A percentile compares a stretch with the other conserved stretches of the same genome.
phyloP scores from a whole-genome alignment of 2,888 invertebrate genomes.

The Sicus ferrugineus region DNA sequence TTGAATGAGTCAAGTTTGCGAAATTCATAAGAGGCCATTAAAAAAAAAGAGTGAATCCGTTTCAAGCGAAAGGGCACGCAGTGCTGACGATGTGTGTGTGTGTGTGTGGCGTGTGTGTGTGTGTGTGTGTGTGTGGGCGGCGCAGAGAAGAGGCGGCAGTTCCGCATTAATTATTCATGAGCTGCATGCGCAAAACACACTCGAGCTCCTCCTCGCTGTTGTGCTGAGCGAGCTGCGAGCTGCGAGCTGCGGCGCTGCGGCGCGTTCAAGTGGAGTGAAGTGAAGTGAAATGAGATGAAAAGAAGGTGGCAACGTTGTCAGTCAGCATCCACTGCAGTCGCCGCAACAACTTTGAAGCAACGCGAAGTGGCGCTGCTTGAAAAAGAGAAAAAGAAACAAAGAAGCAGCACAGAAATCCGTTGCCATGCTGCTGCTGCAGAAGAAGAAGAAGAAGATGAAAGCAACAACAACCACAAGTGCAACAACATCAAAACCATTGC shows the following conservation, averaged over 20 bases:
- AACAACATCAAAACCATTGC: neutral
- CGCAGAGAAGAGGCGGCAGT: neutral
- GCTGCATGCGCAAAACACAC: neutral
- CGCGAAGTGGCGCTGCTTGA: neutral
- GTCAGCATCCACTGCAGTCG: neutral
- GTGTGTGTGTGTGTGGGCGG: neutral
- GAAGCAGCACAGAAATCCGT: neutral
- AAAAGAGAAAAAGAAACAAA: neutral
- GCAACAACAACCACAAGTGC: neutral
- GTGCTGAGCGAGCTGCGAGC: neutral
- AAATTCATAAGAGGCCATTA: neutral
- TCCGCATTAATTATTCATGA: constrained; percentile 15
- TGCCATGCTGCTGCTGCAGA: neutral
- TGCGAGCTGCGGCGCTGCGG: neutral
- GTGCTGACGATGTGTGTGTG: too few relatives aligned
- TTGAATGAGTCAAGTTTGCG: neutral
- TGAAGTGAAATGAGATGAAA: constrained; percentile 9
- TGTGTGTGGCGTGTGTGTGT: neutral
- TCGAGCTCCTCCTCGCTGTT: too few relatives aligned
- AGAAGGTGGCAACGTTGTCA: constrained; percentile 14
- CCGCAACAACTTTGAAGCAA: neutral
- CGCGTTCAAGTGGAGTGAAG: constrained; percentile 13
- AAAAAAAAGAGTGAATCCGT: too few relatives aligned
- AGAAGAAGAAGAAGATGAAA: neutral
- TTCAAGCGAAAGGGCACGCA: too few relatives aligned